Percentiles rank a stretch among this genome's conserved stretches.
phyloP scores from a whole-genome alignment of 2,797 vertebrate genomes.

The Danio choprae region DNA sequence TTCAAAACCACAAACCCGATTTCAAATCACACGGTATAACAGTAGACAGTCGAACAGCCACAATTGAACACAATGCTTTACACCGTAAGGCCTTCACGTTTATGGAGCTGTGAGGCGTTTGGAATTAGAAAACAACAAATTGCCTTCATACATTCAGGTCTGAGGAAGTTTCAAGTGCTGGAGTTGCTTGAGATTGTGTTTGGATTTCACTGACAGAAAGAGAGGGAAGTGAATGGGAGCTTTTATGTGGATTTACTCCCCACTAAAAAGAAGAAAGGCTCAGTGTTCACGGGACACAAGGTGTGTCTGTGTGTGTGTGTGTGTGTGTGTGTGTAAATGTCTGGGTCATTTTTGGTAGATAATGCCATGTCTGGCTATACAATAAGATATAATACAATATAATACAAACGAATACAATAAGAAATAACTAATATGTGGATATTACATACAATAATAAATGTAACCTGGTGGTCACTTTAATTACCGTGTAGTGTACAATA shows the following conservation, averaged over 20 bases:
- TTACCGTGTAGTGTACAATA: too few relatives aligned
- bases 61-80: background rate
- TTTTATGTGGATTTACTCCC: conserved; percentile 15
- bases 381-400: too few relatives aligned
- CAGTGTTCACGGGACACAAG: background rate
- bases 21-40: background rate
- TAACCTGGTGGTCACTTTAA: too few relatives aligned
- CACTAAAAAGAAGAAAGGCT: background rate
- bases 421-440: too few relatives aligned
- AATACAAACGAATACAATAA: too few relatives aligned
- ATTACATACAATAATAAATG: too few relatives aligned
- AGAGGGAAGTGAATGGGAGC: background rate
- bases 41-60: background rate
- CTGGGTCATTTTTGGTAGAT: background rate
- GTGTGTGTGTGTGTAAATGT: background rate
- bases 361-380: background rate
- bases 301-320: background rate
- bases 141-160: background rate
- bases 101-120: background rate
- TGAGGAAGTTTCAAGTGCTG: background rate
- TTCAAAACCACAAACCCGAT: background rate
- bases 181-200: background rate
- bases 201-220: background rate
- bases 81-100: too few relatives aligned
- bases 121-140: too few relatives aligned